Conservation (phyloP, 2,113 vertebrate species). For the Coptodon bakossiorum region DNA sequence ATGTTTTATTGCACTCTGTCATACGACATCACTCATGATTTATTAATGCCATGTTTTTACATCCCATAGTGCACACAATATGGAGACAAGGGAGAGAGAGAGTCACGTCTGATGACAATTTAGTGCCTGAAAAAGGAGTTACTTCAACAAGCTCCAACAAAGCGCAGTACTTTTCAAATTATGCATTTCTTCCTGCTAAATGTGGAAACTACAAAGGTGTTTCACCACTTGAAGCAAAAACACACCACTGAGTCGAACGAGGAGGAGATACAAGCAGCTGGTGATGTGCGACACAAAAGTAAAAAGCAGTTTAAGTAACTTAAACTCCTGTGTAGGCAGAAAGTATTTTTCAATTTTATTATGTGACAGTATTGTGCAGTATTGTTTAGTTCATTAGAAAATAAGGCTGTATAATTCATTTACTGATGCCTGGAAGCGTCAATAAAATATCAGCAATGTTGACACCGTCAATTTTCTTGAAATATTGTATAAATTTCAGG, state of each 20-base stretch:
- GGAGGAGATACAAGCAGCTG: background rate
- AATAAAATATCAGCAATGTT: background rate
- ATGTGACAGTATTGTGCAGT: background rate
- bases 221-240: background rate
- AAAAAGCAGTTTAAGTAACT: background rate
- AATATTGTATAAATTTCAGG: background rate
- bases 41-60: background rate
- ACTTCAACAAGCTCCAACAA: background rate
- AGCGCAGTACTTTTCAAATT: background rate
- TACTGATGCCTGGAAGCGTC: background rate
- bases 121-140: no score
- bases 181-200: background rate
- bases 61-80: background rate
- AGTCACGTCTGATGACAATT: background rate
- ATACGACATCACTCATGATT: accelerated
- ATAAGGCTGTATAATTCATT: background rate
- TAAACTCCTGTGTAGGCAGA: accelerated
- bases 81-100: background rate
- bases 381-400: background rate
- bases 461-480: accelerated
- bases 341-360: background rate
- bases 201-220: accelerated
- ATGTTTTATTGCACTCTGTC: background rate
- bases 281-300: background rate
- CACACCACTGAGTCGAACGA: background rate